Conservation (phyloP, 2,888 invertebrate species). For the Antitype chi region DNA sequence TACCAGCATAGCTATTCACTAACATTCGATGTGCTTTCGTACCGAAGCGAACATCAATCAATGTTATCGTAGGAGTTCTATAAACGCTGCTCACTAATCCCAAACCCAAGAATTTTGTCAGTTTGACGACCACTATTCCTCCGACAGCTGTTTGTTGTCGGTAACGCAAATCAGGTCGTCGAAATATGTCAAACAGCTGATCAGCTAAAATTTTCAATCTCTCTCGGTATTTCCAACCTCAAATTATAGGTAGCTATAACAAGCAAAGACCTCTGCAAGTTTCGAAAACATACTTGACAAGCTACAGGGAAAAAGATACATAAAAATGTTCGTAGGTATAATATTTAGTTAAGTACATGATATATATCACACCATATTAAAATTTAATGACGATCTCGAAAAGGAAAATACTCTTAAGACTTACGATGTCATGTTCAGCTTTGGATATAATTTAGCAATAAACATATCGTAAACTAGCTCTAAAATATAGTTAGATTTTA, state of each 20-base stretch:
- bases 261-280: not conserved
- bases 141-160: too few relatives aligned
- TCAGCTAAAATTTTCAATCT: not conserved
- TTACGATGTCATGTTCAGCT: not conserved
- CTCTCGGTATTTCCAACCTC: not conserved
- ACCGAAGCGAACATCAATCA: too few relatives aligned
- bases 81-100: too few relatives aligned
- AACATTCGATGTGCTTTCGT: too few relatives aligned
- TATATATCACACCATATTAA: constrained; percentile 1
- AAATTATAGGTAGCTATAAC: not conserved
- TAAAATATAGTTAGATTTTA: constrained; percentile 28
- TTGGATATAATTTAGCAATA: constrained; percentile 40
- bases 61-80: too few relatives aligned
- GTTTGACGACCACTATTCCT: too few relatives aligned
- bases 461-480: constrained; percentile 40
- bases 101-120: too few relatives aligned
- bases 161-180: too few relatives aligned
- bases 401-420: constrained; percentile 18
- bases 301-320: constrained; percentile 3
- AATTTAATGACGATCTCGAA: constrained; percentile 9
- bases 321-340: not conserved
- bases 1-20: too few relatives aligned
- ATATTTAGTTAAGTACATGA: not conserved
- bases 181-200: too few relatives aligned
- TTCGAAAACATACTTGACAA: not conserved